These are phyloP conservation scores for Habroteleia sp. DNA, from an alignment of 2,888 invertebrate species.

Conservation along the genomic window DNA sequence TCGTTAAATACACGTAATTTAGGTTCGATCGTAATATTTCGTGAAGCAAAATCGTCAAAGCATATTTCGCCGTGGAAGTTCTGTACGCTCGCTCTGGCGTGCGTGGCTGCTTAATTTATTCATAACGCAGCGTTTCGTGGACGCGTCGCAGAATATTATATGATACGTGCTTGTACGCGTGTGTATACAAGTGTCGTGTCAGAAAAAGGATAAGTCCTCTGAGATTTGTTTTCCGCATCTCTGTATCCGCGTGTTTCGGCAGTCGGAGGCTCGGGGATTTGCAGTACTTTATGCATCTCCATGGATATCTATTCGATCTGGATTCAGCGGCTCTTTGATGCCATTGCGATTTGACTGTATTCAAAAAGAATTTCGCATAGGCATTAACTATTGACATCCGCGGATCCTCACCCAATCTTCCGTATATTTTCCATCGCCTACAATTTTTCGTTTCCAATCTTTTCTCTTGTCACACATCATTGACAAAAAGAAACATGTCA, in stretches of 20 bases:
- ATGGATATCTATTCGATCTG: slow-evolving; percentile 70
- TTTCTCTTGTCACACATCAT: slow-evolving; percentile 20
- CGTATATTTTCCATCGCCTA: slow-evolving; percentile 23
- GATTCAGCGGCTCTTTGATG: slow-evolving; percentile 74
- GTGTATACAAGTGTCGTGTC: slow-evolving; percentile 41
- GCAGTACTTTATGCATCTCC: slow-evolving; percentile 56
- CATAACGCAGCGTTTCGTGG: slow-evolving; percentile 57
- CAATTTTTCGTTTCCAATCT: slow-evolving; percentile 7
- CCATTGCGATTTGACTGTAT: slow-evolving; percentile 71
- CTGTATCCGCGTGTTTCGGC: slow-evolving; percentile 37
- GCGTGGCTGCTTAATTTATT: slow-evolving; percentile 60
- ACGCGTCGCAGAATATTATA: slow-evolving; percentile 55
- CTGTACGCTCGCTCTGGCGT: slow-evolving; percentile 21
- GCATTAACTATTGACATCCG: slow-evolving; percentile 51
- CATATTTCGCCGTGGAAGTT: slow-evolving; percentile 27
- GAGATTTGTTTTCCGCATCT: slow-evolving; percentile 51
- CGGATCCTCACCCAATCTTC: slow-evolving; percentile 38
- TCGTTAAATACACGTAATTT: slow-evolving; percentile 33
- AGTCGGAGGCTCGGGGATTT: slow-evolving; percentile 46
- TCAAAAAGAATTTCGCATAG: slow-evolving; percentile 65
- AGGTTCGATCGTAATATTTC: slow-evolving; percentile 34
- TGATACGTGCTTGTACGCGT: slow-evolving; percentile 36
- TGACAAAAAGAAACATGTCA: no score
- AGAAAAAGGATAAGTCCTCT: slow-evolving; percentile 62
- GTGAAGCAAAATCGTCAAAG: slow-evolving; percentile 26